Evolutionary conservation across 2,113 vertebrate genomes (phyloP).

Genomic region (Agapornis roseicollis): DNA sequence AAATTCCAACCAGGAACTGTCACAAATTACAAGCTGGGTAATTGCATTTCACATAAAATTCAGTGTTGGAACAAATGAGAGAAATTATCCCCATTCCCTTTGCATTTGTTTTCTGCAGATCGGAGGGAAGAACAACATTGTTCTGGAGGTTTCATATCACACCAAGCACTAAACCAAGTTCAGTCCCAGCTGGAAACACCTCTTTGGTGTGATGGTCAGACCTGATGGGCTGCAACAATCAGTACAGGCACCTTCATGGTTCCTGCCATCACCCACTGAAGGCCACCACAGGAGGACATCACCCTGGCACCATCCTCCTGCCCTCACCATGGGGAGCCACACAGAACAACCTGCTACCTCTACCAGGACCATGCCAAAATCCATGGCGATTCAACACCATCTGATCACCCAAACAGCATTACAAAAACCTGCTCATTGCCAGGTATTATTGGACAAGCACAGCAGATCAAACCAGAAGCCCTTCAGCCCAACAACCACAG

Average conservation of each 20-base stretch:
- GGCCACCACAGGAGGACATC: rapidly evolving
- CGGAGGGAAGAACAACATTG: background rate
- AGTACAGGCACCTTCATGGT: rapidly evolving
- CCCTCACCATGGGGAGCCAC: rapidly evolving
- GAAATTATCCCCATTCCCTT: background rate
- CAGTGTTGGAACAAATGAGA: background rate
- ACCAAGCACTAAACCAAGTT: rapidly evolving
- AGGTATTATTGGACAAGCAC: rapidly evolving
- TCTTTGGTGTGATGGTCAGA: too few relatives aligned
- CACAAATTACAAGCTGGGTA: background rate
- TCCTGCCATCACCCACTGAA: background rate
- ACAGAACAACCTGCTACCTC: rapidly evolving
- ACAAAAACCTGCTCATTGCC: background rate
- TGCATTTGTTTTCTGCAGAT: rapidly evolving
- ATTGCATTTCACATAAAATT: background rate
- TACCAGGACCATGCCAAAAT: rapidly evolving
- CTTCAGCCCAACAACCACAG: background rate
- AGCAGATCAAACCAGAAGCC: rapidly evolving
- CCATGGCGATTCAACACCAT: rapidly evolving
- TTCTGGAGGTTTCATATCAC: background rate
- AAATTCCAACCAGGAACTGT: background rate
- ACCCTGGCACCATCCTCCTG: background rate
- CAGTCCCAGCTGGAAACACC: background rate
- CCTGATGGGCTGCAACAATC: rapidly evolving
- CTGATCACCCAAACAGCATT: rapidly evolving